Base-by-base conservation (phyloP, 2,113 vertebrate species). In the Vidua chalybeata region DNA sequence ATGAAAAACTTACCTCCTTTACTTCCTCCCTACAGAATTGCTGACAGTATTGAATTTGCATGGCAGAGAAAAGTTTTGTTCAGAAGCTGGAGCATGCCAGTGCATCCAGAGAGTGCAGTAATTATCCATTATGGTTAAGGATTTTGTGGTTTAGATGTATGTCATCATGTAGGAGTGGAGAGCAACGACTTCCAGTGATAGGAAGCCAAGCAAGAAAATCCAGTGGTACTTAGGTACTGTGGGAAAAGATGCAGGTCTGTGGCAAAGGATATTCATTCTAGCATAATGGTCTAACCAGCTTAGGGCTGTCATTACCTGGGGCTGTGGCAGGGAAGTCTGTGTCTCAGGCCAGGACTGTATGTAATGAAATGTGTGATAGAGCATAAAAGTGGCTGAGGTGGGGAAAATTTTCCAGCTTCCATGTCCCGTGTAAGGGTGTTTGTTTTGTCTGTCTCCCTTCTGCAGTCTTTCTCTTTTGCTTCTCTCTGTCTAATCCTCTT, bases 361-460 rank as follows among this genome's bases (percentile, higher is more conserved):
- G 3, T 71, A 63, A 54, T 67, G 15, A 64, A 74, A 31, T 24
- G 17, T 27, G 22, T n/a, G 30, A 37, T 43, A 82, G 35, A 48
- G 26, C 26, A 52, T 15, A 37, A 74, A 4, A 81, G 19, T 11
- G 37, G 46, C 22, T 2, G 4, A 23, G 7, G 7, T 15, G 18
- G 39, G 22, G 24, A 13, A 39, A 18, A 54, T 7, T 72, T 92
- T 59, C 35, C 33, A 8, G 1, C 52, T 86, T 77, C 23, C 18
- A 8, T 31, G 9, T 54, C 46, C 0, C 0, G 4, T 77, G 9
- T 58, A 81, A 43, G 9, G 13, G 6, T 61, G 21, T 68, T 49
- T 46, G 41, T 9, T 81, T 73, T 56, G 23, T 51, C 31, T 78
- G 22, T 45, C 64, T 83, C 28, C 15, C n/a, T 77, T 10, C 37